These are phyloP conservation scores for Chionomys nivalis DNA, from an alignment of 2,113 vertebrate species.

Conservation along the genomic window DNA sequence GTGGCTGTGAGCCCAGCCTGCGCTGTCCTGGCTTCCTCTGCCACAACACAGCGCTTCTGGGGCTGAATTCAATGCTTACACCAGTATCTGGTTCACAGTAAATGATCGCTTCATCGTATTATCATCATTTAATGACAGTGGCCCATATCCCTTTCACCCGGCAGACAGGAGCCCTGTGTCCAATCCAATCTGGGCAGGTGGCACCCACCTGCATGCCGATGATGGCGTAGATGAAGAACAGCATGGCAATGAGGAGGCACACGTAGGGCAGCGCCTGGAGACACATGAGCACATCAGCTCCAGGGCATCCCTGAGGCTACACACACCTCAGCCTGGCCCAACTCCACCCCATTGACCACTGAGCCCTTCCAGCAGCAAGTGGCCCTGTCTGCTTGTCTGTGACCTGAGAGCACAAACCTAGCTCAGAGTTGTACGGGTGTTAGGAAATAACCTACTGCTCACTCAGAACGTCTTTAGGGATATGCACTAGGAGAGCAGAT, in stretches of 20 bases:
- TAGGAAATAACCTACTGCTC: rapidly evolving
- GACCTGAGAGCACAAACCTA: not conserved
- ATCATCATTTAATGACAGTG: not conserved
- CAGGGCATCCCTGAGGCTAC: not conserved
- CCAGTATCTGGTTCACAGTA: not conserved
- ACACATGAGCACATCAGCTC: constrained; percentile 12
- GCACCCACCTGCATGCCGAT: constrained; percentile 96
- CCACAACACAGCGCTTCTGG: not conserved
- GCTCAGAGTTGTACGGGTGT: not conserved
- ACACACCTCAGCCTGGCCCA: not conserved
- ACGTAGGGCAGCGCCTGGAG: constrained; percentile 96
- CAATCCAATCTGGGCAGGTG: not conserved
- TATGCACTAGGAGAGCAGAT: not conserved
- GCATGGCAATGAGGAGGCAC: constrained; percentile 98
- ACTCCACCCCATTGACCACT: not conserved
- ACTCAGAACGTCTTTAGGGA: not conserved
- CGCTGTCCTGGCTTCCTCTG: not conserved
- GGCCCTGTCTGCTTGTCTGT: not conserved
- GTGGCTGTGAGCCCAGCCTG: not conserved
- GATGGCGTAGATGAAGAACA: constrained; percentile 99
- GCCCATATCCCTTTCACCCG: not conserved
- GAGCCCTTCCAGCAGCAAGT: not conserved
- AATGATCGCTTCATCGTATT: rapidly evolving
- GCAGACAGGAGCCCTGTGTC: no score
- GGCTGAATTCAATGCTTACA: not conserved